Percentiles rank a stretch among this genome's conserved stretches.
Conservation (phyloP, 53 echinoderm and acorn worm species). For the Antedon mediterranea region DNA sequence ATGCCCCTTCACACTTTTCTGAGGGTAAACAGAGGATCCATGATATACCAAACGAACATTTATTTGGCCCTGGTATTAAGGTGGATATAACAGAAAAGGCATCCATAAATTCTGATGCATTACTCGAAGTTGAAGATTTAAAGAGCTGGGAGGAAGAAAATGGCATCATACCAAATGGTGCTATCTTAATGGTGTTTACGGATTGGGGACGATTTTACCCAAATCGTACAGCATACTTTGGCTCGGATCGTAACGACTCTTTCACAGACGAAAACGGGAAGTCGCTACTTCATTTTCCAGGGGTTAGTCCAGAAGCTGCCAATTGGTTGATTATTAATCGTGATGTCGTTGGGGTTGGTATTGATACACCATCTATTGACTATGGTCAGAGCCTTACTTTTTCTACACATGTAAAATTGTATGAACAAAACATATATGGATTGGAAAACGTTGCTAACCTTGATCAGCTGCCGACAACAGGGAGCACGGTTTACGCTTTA, state of each 20-base stretch:
- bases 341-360: constrained; percentile 11
- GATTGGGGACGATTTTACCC: constrained; percentile 28
- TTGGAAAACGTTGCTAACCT: constrained; percentile 28
- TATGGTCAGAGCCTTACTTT: constrained; percentile 7
- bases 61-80: constrained; percentile 14
- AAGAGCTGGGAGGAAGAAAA: constrained; percentile 14
- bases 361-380: constrained; percentile 24
- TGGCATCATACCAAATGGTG: constrained; percentile 18
- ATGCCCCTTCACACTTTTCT: constrained; percentile 22
- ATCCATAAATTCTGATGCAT: background rate
- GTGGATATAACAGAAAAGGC: constrained; percentile 19
- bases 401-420: constrained; percentile 9
- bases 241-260: constrained; percentile 14
- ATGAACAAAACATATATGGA: constrained; percentile 3
- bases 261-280: constrained; percentile 8
- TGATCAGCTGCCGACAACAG: constrained; percentile 13
- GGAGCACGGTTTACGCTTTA: constrained; percentile 14
- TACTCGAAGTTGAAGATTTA: constrained; percentile 8
- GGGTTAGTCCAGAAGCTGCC: constrained; percentile 21
- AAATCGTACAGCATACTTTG: constrained; percentile 18
- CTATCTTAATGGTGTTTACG: constrained; percentile 14
- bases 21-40: constrained; percentile 11
- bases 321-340: constrained; percentile 22
- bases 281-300: constrained; percentile 21
- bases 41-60: constrained; percentile 10